These are phyloP conservation scores for Nymphalis io DNA, from an alignment of 1,140 invertebrate genomes.

Conservation along the genomic window DNA sequence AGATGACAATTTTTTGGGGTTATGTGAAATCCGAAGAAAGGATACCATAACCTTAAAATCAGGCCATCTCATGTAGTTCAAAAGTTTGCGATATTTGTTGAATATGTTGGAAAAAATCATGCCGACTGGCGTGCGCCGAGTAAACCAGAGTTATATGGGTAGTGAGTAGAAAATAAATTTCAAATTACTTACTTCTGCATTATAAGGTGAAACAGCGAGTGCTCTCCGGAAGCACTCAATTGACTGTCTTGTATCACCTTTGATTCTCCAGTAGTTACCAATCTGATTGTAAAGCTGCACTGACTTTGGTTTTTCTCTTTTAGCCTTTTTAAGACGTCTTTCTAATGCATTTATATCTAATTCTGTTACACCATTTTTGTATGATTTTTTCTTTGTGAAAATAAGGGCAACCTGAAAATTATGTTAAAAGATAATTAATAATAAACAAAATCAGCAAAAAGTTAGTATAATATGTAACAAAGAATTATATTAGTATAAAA, in stretches of 20 bases:
- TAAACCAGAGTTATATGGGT: too few relatives aligned
- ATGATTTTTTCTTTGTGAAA: slow-evolving; percentile 86
- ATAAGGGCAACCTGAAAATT: slow-evolving; percentile 85
- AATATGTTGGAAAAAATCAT: too few relatives aligned
- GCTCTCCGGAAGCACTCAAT: slow-evolving; percentile 94
- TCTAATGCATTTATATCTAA: slow-evolving; percentile 90
- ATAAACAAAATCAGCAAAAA: neutral
- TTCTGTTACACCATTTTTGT: slow-evolving; percentile 83
- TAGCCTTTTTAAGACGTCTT: slow-evolving; percentile 88
- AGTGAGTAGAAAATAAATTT: too few relatives aligned
- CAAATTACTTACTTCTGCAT: slow-evolving; percentile 85
- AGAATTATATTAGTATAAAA: too few relatives aligned
- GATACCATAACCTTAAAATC: too few relatives aligned
- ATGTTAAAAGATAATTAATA: neutral
- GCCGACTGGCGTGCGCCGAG: too few relatives aligned
- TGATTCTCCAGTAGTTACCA: slow-evolving; percentile 93
- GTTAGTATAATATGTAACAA: too few relatives aligned
- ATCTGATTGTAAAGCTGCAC: slow-evolving; percentile 93
- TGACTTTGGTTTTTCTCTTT: slow-evolving; percentile 93
- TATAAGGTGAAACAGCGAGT: slow-evolving; percentile 91
- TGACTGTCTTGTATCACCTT: slow-evolving; percentile 90
- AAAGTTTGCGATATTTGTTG: too few relatives aligned
- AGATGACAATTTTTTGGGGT: too few relatives aligned
- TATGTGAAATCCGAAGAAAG: too few relatives aligned
- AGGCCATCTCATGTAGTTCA: too few relatives aligned